Conservation (phyloP, 2,797 vertebrate species). For the Cygnus olor region DNA sequence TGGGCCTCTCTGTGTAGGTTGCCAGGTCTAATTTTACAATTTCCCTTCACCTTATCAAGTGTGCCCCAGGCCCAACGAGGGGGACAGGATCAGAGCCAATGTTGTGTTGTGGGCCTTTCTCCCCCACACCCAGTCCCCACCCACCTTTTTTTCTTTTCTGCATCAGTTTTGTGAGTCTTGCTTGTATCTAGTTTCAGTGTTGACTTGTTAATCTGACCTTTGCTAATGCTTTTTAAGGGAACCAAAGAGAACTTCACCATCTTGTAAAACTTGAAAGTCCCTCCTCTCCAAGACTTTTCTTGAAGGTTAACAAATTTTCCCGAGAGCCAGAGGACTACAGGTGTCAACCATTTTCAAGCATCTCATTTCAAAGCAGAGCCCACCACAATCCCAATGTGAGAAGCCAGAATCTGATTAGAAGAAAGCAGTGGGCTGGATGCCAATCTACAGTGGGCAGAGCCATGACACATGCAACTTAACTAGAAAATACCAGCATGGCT, state of each 20-base stretch:
- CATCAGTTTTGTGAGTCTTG: conserved; percentile 71
- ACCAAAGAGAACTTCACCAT: conserved; percentile 71
- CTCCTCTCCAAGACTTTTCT: conserved; percentile 60
- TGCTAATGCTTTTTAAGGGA: conserved; percentile 77
- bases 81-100: conserved; percentile 70
- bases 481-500: background rate
- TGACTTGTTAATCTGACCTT: conserved; percentile 83
- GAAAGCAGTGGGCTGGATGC: background rate
- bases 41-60: conserved; percentile 84
- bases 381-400: conserved; percentile 30
- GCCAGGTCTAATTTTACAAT: conserved; percentile 89
- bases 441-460: conserved; percentile 1
- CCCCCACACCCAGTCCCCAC: conserved; percentile 63
- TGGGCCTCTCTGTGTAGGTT: conserved; percentile 83
- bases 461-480: background rate
- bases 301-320: conserved; percentile 72
- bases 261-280: conserved; percentile 67
- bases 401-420: conserved; percentile 62
- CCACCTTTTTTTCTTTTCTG: conserved; percentile 63
- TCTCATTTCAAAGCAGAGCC: conserved; percentile 72
- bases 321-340: conserved; percentile 59
- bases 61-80: conserved; percentile 66
- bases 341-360: conserved; percentile 73
- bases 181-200: conserved; percentile 75
- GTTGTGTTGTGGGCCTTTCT: conserved; percentile 64